A percentile compares a stretch with the other conserved stretches of the same genome.
phyloP scores from a whole-genome alignment of 1,140 invertebrate genomes.

The Glossosoma conforme region DNA sequence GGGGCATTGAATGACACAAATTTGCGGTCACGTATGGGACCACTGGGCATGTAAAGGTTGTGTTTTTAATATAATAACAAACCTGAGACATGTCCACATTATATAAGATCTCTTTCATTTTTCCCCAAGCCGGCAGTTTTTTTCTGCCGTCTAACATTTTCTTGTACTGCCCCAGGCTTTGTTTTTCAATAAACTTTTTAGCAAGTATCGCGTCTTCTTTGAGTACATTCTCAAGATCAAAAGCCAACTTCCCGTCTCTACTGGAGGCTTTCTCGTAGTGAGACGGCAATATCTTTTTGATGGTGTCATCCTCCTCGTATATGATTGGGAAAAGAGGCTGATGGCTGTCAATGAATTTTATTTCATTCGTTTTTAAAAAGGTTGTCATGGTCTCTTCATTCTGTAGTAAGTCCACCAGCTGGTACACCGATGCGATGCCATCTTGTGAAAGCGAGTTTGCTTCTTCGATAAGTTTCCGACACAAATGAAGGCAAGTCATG shows the following conservation, averaged over 20 bases:
- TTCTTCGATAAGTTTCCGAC: conserved; percentile 58
- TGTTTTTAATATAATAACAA: conserved; percentile 11
- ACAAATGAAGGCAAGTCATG: conserved; percentile 57
- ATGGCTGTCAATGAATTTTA: conserved; percentile 50
- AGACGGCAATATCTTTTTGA: conserved; percentile 42
- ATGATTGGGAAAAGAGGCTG: conserved; percentile 43
- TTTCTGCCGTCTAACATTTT: conserved; percentile 57
- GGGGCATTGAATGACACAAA: too few species aligned
- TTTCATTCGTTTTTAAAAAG: conserved; percentile 51
- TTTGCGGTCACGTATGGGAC: too few species aligned
- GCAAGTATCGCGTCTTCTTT: conserved; percentile 58
- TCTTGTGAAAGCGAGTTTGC: conserved; percentile 56
- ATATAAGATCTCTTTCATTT: conserved; percentile 60
- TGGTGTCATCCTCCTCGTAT: conserved; percentile 36
- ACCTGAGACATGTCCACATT: conserved; percentile 59
- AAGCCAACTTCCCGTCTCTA: conserved; percentile 46
- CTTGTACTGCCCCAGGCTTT: conserved; percentile 55
- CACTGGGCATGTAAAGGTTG: too few species aligned
- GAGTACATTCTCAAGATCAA: conserved; percentile 49
- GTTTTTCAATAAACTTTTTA: conserved; percentile 54
- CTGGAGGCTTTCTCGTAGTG: conserved; percentile 58
- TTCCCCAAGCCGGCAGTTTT: conserved; percentile 64
- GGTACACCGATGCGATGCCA: conserved; percentile 63
- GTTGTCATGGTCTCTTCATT: conserved; percentile 61
- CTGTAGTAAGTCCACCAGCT: conserved; percentile 62